phyloP scores from a whole-genome alignment of 2,888 invertebrate species.

The Neoascia interrupta region DNA sequence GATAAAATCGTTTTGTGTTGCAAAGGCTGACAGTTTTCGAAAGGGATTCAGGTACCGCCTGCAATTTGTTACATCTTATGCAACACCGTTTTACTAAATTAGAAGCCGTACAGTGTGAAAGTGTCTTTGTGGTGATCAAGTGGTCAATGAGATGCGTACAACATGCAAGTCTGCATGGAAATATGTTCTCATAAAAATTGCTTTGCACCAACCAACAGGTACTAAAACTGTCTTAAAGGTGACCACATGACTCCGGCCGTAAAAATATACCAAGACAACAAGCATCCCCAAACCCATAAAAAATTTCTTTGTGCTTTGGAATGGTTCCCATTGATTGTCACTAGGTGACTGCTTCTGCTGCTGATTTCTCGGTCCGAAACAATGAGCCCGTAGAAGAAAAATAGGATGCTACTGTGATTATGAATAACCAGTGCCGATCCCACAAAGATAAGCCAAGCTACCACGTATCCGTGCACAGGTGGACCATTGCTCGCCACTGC shows the following conservation, averaged over 20 bases:
- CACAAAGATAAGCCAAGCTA: constrained; percentile 53
- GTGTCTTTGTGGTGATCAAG: constrained; percentile 10
- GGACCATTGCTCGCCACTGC: constrained; percentile 25
- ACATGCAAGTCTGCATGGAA: constrained; percentile 37
- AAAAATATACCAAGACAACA: constrained; percentile 54
- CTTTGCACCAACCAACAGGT: too few relatives aligned
- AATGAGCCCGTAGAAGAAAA: constrained; percentile 29
- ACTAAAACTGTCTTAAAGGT: constrained; percentile 52
- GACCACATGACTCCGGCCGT: constrained; percentile 55
- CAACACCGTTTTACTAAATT: constrained; percentile 21
- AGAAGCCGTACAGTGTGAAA: constrained; percentile 15
- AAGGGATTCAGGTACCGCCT: constrained; percentile 40
- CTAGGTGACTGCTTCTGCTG: constrained; percentile 26
- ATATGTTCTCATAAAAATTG: too few relatives aligned
- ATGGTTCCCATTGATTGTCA: constrained; percentile 64
- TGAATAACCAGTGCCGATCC: constrained; percentile 59
- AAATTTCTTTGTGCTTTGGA: constrained; percentile 1
- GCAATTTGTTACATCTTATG: constrained; percentile 55
- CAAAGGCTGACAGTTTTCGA: constrained; percentile 57
- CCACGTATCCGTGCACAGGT: constrained; percentile 29
- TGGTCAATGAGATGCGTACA: constrained; percentile 30
- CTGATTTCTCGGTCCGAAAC: constrained; percentile 33
- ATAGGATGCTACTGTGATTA: constrained; percentile 58
- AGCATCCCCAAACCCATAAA: constrained; percentile 35
- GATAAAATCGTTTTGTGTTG: constrained; percentile 66